A percentile compares a stretch with the other conserved stretches of the same genome.
phyloP scores from a whole-genome alignment of 1,140 invertebrate species.

The Homarus americanus region DNA sequence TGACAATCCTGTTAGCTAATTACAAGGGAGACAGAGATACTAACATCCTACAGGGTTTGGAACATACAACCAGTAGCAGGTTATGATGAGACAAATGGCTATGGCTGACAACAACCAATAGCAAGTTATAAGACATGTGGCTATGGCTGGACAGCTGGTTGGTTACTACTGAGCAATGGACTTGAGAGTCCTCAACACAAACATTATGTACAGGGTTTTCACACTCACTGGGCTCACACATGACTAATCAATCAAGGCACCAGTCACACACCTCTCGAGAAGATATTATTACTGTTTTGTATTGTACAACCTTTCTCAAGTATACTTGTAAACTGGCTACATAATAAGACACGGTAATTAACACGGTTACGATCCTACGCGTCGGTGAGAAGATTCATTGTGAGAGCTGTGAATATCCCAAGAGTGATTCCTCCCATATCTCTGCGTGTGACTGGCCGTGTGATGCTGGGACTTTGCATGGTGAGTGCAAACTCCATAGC shows the following conservation, averaged over 20 bases:
- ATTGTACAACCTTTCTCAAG: constrained; percentile 35
- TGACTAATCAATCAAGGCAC: constrained; percentile 38
- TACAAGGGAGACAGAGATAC: constrained; percentile 30
- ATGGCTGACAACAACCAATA: constrained; percentile 49
- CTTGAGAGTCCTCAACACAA: constrained; percentile 49
- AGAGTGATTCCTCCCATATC: constrained; percentile 15
- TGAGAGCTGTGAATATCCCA: constrained; percentile 23
- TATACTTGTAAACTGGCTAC: constrained; percentile 19
- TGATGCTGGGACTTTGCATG: constrained; percentile 15
- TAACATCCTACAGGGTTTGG: constrained; percentile 29
- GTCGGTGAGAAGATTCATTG: constrained; percentile 8
- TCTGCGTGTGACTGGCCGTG: constrained; percentile 25
- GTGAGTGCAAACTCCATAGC: constrained; percentile 28
- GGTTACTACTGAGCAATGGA: constrained; percentile 67
- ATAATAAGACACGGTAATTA: neutral
- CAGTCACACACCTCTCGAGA: constrained; percentile 19
- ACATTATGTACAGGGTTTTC: constrained; percentile 61
- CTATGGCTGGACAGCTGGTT: constrained; percentile 56
- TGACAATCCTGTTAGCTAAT: constrained; percentile 45
- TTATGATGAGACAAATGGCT: constrained; percentile 10
- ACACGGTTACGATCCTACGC: constrained; percentile 14
- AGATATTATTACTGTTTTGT: neutral
- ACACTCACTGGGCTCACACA: constrained; percentile 38
- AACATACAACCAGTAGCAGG: constrained; percentile 60
- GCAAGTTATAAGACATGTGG: constrained; percentile 15